Percentiles rank a stretch among this genome's conserved stretches.
phyloP scores from a whole-genome alignment of 2,797 vertebrate genomes.

The Sebastes flavidus region DNA sequence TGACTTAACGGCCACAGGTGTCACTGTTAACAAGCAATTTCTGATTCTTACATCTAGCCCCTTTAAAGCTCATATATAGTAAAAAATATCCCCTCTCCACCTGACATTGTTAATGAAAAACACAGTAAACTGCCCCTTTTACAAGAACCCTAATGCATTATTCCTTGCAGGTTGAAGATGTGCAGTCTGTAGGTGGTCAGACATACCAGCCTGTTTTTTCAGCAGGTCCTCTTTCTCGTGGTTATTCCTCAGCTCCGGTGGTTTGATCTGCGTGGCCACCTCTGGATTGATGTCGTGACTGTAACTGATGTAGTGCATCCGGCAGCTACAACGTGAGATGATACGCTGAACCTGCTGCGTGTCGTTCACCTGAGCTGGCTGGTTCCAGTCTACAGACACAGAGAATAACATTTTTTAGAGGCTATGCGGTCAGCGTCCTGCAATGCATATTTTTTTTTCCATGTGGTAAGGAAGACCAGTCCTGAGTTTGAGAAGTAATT shows the following conservation, averaged over 20 bases:
- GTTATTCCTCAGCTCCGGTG: slow-evolving; percentile 87
- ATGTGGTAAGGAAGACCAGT: background rate
- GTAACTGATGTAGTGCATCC: slow-evolving; percentile 99
- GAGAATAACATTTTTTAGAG: background rate
- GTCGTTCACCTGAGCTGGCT: slow-evolving; percentile 93
- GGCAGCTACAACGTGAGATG: slow-evolving; percentile 97
- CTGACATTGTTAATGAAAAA: background rate
- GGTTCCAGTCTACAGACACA: slow-evolving; percentile 90
- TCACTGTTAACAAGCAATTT: too few species aligned
- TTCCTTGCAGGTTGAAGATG: background rate
- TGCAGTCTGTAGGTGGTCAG: too few species aligned
- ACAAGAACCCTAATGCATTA: background rate
- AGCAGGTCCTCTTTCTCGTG: slow-evolving; percentile 97
- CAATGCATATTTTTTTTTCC: too few species aligned
- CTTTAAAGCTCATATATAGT: background rate
- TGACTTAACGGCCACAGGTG: too few species aligned
- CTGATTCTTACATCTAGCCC: too few species aligned
- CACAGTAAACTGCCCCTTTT: background rate
- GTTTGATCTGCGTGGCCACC: slow-evolving; percentile 96
- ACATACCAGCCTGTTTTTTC: slow-evolving; percentile 95
- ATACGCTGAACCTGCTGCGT: slow-evolving; percentile 96
- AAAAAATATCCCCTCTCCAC: background rate
- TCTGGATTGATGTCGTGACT: slow-evolving; percentile 98
- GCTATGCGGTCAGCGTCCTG: background rate
- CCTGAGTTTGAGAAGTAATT: background rate